phyloP scores from a whole-genome alignment of 2,888 invertebrate species.

The Halictus quadricinctus region DNA sequence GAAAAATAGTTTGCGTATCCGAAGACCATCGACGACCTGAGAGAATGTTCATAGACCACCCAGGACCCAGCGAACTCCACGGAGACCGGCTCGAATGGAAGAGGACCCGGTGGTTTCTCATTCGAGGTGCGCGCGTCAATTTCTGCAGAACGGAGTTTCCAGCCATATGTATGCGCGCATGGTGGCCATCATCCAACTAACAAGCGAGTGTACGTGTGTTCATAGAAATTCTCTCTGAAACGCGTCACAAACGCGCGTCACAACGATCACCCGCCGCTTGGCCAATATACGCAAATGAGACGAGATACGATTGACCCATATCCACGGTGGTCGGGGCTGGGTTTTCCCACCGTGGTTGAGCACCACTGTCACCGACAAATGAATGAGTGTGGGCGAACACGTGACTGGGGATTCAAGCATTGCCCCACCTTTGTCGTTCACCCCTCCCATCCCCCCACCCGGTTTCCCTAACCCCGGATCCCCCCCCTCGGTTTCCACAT shows the following conservation, averaged over 20 bases:
- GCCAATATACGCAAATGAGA: slow-evolving; percentile 51
- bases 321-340: slow-evolving; percentile 56
- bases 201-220: background rate
- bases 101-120: background rate
- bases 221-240: slow-evolving; percentile 19
- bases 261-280: slow-evolving; percentile 22
- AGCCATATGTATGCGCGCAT: background rate
- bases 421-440: slow-evolving; percentile 55
- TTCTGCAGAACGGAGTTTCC: background rate
- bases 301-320: slow-evolving; percentile 59
- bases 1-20: background rate
- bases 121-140: background rate
- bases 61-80: background rate
- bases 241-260: slow-evolving; percentile 5
- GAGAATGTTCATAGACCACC: background rate
- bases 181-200: background rate
- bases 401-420: slow-evolving; percentile 76
- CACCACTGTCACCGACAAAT: slow-evolving; percentile 76
- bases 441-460: slow-evolving; percentile 20
- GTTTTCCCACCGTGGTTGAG: slow-evolving; percentile 66
- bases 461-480: slow-evolving; percentile 20
- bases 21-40: background rate
- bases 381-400: slow-evolving; percentile 79
- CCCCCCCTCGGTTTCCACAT: slow-evolving; percentile 29
- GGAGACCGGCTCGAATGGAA: background rate